Base-by-base conservation (phyloP, 2,797 vertebrate species). In the Chrosomus eos region DNA sequence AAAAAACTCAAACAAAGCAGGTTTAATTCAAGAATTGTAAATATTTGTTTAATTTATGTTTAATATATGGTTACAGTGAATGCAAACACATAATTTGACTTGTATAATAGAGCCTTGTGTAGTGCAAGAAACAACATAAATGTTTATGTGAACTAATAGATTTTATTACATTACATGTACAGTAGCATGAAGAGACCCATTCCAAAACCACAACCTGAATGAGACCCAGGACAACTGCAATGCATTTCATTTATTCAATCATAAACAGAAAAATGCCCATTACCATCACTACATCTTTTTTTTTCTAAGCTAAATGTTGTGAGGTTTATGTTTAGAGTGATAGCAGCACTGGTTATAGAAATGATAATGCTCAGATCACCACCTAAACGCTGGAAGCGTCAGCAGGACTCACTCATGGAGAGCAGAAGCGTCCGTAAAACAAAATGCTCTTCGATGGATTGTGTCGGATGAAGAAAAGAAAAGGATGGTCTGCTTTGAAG, bases 401-500 rank as follows among this genome's bases (percentile, higher is more conserved):
- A 51, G 2, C 40, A 31, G 28, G 19, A 51, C 16, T 10, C 5
- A 2, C 28, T 79, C 62, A 83, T 36, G 70, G 51, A 85, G 53
- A 85, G 19, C 76, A 85, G 79, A 75, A 81, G 60, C 84, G 78
- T 40, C 84, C 84, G 0, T 68, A 76, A 60, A 86, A 86, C 45
- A 86, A 53, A 68, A 86, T 36, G 71, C 62, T 86, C 33, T 75
- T 74, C 11, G 79, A 51, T 73, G 84, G 78, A 67, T 86, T 86
- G 80, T 86, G 84, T 76, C 53, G 64, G 64, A 86, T 86, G 74
- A 86, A 83, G 81, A 86, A 86, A 38, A 86, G 64, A 55, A 86
- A 86, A 5, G 85, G 81, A 28, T 86, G 85, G 5, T 86, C 85
- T 4, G 85, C 85, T 11, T 60, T 78, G 16, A 86, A 86, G 9